These are phyloP conservation scores for Neosilurus hyrtlii DNA, from an alignment of 2,797 vertebrate species.

Conservation along the genomic window DNA sequence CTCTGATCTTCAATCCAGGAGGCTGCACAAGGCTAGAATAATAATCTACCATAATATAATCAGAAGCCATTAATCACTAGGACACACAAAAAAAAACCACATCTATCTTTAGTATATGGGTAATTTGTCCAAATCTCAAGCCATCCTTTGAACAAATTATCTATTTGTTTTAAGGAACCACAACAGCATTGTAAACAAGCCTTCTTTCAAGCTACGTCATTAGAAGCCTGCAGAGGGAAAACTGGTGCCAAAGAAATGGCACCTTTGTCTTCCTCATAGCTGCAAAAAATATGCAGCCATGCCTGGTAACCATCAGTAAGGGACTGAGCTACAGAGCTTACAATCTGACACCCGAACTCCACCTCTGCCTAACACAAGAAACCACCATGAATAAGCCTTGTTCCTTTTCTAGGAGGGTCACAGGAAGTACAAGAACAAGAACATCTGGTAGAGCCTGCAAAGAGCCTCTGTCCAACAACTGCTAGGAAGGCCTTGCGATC, in stretches of 20 bases:
- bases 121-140: background rate
- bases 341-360: background rate
- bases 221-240: background rate
- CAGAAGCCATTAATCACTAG: background rate
- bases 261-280: background rate
- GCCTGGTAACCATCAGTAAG: background rate
- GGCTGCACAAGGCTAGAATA: constrained; percentile 3
- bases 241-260: background rate
- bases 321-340: constrained; percentile 6
- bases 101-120: background rate
- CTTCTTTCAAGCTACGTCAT: background rate
- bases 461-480: constrained; percentile 23
- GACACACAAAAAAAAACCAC: background rate
- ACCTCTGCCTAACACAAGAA: background rate
- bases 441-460: constrained; percentile 23
- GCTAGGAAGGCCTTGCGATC: constrained; percentile 31
- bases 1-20: constrained; percentile 9
- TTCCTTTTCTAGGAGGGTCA: constrained; percentile 16
- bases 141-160: background rate
- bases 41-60: constrained; percentile 15
- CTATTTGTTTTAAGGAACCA: background rate
- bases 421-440: background rate
- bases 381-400: background rate
- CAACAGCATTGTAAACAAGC: background rate
- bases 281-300: background rate